Evolutionary conservation across 37 sponge, comb jelly and placozoan species (phyloP).

Genomic region (Haliclona indistincta): DNA sequence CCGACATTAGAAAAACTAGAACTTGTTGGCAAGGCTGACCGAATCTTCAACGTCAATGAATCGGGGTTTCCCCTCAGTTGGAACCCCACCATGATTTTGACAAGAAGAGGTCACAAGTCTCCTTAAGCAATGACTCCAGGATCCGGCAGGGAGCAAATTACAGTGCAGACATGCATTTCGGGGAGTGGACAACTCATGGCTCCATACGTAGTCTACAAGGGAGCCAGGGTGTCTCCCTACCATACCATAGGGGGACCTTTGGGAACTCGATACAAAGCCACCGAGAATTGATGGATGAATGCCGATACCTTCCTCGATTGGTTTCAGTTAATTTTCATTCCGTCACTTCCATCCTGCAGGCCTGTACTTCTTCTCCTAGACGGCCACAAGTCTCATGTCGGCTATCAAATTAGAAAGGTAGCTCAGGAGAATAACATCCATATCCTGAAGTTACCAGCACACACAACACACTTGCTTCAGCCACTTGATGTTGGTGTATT

Average conservation of each 20-base stretch:
- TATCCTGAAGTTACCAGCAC: no score
- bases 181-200: slow-evolving; percentile 47
- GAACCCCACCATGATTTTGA: slow-evolving; percentile 12
- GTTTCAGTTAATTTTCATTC: slow-evolving; percentile 38
- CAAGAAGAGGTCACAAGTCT: slow-evolving; percentile 28
- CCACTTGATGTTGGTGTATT: no score
- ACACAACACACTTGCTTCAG: no score
- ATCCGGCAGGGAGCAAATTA: slow-evolving; percentile 44
- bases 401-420: background rate
- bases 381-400: slow-evolving; percentile 3
- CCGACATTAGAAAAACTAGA: slow-evolving; percentile 1
- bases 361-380: background rate
- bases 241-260: slow-evolving; percentile 41
- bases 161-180: slow-evolving; percentile 33
- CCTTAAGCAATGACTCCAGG: slow-evolving; percentile 26
- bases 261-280: slow-evolving; percentile 8
- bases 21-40: background rate
- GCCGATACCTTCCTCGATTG: slow-evolving; percentile 42
- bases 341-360: background rate
- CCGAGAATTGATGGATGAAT: slow-evolving; percentile 46
- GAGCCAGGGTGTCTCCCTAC: slow-evolving; percentile 2
- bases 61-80: slow-evolving; percentile 26
- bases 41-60: slow-evolving; percentile 47
- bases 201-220: slow-evolving; percentile 50
- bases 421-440: background rate